Evolutionary conservation across 2,113 vertebrate genomes (phyloP), one percentile per base, ranked within the genome.

Genomic region (Columba livia): DNA sequence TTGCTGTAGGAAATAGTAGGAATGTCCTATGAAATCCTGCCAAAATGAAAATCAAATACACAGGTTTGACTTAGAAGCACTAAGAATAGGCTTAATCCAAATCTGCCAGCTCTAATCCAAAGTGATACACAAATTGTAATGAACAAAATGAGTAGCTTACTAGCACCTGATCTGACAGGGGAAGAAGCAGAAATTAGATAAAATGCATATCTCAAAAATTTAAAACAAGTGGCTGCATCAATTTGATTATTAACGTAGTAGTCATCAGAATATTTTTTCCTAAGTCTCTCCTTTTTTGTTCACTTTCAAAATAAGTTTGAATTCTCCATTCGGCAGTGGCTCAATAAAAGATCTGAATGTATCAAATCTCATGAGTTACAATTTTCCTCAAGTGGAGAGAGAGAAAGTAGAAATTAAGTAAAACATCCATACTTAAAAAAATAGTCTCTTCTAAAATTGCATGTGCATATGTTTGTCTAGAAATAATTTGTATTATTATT

Each of bases 51-150:
- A 77, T 50, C 51, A 91, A 92, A 91, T 69, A n/a, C 31, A 23
- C 34, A 20, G 36, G 21, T 74, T 69, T 66, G 17, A 73, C 89
- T 90, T 93, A 93, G 88, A 90, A 83, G 10, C 11, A 31, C 69
- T 90, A 93, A 86, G 28, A 97, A 88, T 66, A 93, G 67, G 6
- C 29, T 62, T 96, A 94, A 90, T 92, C 90, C 72, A 51, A 24
- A 26, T 36, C 84, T 85, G 60, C 53, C 73, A 88, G 6, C 73
- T 87, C 54, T 87, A 94, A 96, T 87, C 84, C 62, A 61, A 79
- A 88, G 10, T 32, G 44, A 54, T 69, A 26, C 44, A 66, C 50
- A 54, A 88, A 36, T 28, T 53, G 15, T 89, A 88, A 72, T 50
- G 70, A 85, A 34, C n/a, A 65, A 82, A 79, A 61, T 32, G 9